Evolutionary conservation across 2,888 invertebrate genomes (phyloP), one percentile per base, ranked within the genome.

Genomic region (Seira sanloemensis): DNA sequence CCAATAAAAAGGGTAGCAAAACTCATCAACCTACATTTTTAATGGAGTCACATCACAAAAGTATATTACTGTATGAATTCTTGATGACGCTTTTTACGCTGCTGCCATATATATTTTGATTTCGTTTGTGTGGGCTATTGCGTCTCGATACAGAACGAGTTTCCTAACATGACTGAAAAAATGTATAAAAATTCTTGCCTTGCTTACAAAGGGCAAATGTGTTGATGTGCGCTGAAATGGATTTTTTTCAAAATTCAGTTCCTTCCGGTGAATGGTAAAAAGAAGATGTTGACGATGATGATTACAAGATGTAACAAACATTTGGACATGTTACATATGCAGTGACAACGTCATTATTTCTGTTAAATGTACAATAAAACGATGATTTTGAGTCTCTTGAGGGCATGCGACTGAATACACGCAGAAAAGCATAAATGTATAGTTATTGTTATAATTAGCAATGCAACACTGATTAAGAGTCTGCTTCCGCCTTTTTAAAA

Each of bases 21-120:
- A 72, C 77, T 81, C 76, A 77, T 82, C 82, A 82, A 82, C 82
- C 82, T 82, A 82, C 82, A 82, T 82, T 82, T 77, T 82, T 82
- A 77, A 82, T 82, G 71, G 77, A 75, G 66, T 62, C 83, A 74
- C 58, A 77, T 65, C 18, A 37, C 71, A 67, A 46, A 69, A 18
- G n/a, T 18, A 58, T 18, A n/a, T 58, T 16, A 58, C 37, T 37
- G 5, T 37, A 21, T 75, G 65, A 66, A 37, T 66, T 65, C 37
- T 37, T 75, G 21, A 67, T 76, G 67, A 76, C 24, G 75, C 18
- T 26, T n/a, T 37, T 37, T 37, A 9, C 37, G 12, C 37, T 37
- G 37, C 37, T 9, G 12, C 16, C 37, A 37, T 4, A 37, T 37
- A 37, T 37, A 7, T 58, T 58, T 37, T 58, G 7, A n/a, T 58